Percentiles rank a stretch among this genome's conserved stretches.
These are phyloP conservation scores for Rhagologus leucostigma DNA, from an alignment of 2,113 vertebrate species.

Conservation along the genomic window DNA sequence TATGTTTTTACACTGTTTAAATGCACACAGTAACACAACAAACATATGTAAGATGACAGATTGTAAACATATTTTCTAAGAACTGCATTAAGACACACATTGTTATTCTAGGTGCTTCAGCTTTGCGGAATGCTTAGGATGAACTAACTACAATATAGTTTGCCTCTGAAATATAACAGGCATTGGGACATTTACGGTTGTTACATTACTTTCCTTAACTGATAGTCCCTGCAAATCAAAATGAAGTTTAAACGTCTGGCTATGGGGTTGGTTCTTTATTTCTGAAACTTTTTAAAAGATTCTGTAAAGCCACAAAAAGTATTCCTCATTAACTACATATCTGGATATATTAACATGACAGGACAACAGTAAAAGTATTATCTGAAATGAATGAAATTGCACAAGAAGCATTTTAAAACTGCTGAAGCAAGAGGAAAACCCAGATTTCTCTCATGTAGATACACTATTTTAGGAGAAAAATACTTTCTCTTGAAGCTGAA, in stretches of 20 bases:
- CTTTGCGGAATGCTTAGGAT: neutral
- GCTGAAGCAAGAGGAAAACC: neutral
- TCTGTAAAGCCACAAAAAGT: neutral
- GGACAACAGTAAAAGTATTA: neutral
- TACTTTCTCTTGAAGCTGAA: neutral
- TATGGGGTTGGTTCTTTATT: rapidly evolving
- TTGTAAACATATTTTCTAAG: neutral
- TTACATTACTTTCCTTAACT: neutral
- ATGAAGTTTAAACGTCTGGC: neutral
- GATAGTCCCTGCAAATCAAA: neutral
- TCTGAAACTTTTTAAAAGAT: neutral
- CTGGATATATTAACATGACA: neutral
- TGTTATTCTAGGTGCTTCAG: neutral
- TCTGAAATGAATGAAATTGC: neutral
- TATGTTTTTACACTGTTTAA: neutral
- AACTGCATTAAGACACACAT: neutral
- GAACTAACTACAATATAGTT: neutral
- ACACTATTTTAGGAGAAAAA: neutral
- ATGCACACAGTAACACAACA: neutral
- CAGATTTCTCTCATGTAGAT: neutral
- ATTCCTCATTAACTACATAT: neutral
- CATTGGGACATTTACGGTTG: neutral
- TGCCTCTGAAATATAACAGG: neutral
- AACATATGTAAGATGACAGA: neutral
- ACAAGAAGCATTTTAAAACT: neutral